Percentiles rank a stretch among this genome's conserved stretches.
phyloP scores from a whole-genome alignment of 2,113 vertebrate species.

The Heterotilapia buettikoferi region DNA sequence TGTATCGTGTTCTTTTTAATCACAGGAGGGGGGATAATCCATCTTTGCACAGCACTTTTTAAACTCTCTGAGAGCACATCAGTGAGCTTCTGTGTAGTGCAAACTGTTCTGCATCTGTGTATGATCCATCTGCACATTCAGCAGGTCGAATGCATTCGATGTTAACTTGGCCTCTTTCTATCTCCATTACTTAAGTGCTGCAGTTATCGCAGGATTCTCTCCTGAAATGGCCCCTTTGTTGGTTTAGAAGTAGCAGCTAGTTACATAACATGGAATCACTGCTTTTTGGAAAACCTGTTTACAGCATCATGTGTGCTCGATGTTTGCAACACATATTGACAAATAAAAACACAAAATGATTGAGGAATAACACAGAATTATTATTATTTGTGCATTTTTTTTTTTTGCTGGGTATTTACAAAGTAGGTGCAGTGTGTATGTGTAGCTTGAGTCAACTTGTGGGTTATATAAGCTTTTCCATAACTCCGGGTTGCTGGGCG shows the following conservation, averaged over 20 bases:
- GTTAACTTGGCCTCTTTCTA: not conserved
- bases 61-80: not conserved
- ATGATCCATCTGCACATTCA: not conserved
- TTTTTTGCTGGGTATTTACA: not conserved
- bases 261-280: conserved; percentile 23
- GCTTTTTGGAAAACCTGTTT: not conserved
- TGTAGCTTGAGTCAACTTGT: not conserved
- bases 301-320: not conserved
- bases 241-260: conserved; percentile 1
- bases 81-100: not conserved
- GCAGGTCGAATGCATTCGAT: not conserved
- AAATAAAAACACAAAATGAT: not conserved
- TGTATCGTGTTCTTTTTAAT: not conserved
- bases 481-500: not conserved
- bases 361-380: not conserved
- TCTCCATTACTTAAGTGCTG: not conserved
- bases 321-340: not conserved
- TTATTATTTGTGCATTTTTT: not conserved
- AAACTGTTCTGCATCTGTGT: not conserved
- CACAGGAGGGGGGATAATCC: not conserved
- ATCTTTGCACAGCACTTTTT: not conserved
- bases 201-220: not conserved
- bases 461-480: conserved; percentile 4
- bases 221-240: not conserved
- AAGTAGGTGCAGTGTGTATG: not conserved